A percentile compares a stretch with the other conserved stretches of the same genome.
phyloP scores from a whole-genome alignment of 1,140 invertebrate species.

The Oreohelix idahoensis region DNA sequence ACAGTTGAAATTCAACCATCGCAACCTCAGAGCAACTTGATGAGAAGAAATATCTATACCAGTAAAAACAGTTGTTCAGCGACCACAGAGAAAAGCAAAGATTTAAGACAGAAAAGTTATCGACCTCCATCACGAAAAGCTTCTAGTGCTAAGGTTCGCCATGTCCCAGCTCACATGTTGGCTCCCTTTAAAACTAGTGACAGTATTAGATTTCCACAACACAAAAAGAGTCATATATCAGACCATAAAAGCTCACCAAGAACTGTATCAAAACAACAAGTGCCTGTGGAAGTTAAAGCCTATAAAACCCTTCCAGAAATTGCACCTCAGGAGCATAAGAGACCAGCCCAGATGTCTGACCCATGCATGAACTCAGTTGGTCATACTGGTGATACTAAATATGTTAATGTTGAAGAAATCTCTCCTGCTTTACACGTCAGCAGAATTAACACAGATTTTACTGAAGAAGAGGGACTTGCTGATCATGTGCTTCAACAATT shows the following conservation, averaged over 20 bases:
- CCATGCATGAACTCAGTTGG: too few species aligned
- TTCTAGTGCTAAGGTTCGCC: not conserved
- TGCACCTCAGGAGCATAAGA: not conserved
- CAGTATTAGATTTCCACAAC: constrained; percentile 45
- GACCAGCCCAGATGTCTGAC: not conserved
- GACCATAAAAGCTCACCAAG: not conserved
- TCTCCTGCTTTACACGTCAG: not conserved
- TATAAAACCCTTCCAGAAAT: constrained; percentile 1
- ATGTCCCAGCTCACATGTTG: constrained; percentile 41
- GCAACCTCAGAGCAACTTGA: not conserved
- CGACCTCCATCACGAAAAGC: constrained; percentile 18
- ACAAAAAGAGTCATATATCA: not conserved
- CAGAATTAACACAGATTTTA: not conserved
- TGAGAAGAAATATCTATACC: not conserved
- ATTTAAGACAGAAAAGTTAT: not conserved
- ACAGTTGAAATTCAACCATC: not conserved
- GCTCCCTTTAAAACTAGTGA: constrained; percentile 59
- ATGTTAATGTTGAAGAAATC: not conserved
- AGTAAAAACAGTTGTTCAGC: not conserved
- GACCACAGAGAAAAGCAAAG: not conserved
- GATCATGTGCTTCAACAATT: not conserved
- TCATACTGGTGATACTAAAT: not conserved
- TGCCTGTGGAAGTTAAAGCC: too few species aligned
- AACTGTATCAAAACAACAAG: not conserved
- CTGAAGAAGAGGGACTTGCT: not conserved